Base-by-base conservation (phyloP, 2,888 invertebrate species). In the Busseola fusca region DNA sequence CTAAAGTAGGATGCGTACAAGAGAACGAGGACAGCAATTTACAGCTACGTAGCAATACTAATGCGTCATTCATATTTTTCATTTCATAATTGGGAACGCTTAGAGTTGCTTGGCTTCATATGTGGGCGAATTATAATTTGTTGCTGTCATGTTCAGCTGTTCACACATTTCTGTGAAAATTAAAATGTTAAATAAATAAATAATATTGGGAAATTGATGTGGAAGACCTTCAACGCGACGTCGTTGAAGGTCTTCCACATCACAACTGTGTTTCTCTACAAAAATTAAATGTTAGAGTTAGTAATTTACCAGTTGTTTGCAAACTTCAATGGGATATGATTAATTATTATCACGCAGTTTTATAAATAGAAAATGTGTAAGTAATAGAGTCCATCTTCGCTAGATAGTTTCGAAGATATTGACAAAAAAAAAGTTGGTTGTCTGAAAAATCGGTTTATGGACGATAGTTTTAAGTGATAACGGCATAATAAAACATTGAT, bases 301-400 rank as follows among this genome's bases (percentile, higher is more conserved):
- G n/a, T 59, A 9, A 59, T 59, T 50, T 50, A 50, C 48, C n/a
- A n/a, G 48, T 50, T 50, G n/a, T n/a, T n/a, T 50, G n/a, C n/a
- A 10, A n/a, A 48, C 10, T 45, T 21, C 9, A 21, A 7, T 21
- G 18, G 18, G 7, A 2, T 45, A 18, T 9, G 21, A 10, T 50
- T 50, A 10, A 50, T 50, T 21, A 21, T n/a, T n/a, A 50, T 50
- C n/a, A 21, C 0, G 9, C 21, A 48, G 21, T 21, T 9, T 48
- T 48, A 21, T 21, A 48, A 48, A 48, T 48, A 4, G 21, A 48
- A 48, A 48, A 9, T 48, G 48, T 48, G 9, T 48, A 21, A 21
- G 40, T 40, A 3, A 40, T 21, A 21, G 45, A 21, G 14, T 14
- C 40, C 14, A 21, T n/a, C n/a, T 14, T 50, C n/a, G 10, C 48